phyloP scores from a whole-genome alignment of 2,113 vertebrate genomes.

The Malurus alboscapulatus region DNA sequence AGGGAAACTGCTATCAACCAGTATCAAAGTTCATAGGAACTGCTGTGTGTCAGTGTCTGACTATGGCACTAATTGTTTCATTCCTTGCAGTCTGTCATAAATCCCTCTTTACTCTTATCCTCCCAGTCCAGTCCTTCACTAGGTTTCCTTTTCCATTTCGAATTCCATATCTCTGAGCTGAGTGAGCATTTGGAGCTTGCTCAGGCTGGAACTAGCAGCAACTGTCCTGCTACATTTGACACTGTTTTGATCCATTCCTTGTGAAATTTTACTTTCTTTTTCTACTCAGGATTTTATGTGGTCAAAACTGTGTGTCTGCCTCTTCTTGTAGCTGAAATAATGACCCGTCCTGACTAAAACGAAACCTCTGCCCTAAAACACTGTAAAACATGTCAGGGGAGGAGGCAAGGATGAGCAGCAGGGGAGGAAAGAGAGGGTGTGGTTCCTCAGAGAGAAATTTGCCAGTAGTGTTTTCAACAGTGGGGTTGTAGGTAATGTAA shows the following conservation, averaged over 20 bases:
- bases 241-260: neutral
- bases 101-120: neutral
- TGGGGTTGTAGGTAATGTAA: slow-evolving; percentile 30
- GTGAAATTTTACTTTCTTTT: neutral
- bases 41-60: neutral
- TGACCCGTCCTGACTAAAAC: neutral
- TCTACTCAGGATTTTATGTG: neutral
- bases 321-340: neutral
- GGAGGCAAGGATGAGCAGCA: neutral
- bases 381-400: neutral
- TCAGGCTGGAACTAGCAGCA: neutral
- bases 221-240: neutral
- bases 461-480: neutral
- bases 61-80: neutral
- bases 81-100: neutral
- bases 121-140: neutral
- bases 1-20: neutral
- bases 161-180: neutral
- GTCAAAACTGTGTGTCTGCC: neutral
- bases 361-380: neutral
- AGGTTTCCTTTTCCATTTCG: neutral
- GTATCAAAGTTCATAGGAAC: neutral
- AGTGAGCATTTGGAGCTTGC: neutral
- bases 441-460: neutral
- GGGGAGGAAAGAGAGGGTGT: neutral